Percentiles rank a stretch among this genome's conserved stretches.
Evolutionary conservation across 2,113 vertebrate species (phyloP).

Genomic region (Pelmatolapia mariae): DNA sequence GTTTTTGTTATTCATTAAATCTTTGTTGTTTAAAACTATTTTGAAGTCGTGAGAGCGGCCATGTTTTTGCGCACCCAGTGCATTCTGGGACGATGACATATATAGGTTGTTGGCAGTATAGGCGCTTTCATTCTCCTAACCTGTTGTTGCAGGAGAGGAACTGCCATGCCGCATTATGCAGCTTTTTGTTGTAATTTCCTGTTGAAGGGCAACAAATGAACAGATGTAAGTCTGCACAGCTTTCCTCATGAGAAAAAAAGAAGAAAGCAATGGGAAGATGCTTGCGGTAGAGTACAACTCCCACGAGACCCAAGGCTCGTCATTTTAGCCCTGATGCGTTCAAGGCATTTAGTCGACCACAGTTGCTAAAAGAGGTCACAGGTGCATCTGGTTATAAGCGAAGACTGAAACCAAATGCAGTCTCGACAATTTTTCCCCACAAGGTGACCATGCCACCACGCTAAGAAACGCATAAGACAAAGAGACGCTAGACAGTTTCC

Average conservation of each 20-base stretch:
- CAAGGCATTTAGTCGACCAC: not conserved
- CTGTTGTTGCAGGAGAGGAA: not conserved
- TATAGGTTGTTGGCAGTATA: not conserved
- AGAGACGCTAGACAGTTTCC: not conserved
- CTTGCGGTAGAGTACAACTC: not conserved
- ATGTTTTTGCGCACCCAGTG: not conserved
- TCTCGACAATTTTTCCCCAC: not conserved
- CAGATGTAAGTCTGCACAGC: not conserved
- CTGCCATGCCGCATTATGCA: not conserved
- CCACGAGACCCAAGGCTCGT: not conserved
- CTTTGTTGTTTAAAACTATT: not conserved
- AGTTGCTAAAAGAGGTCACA: not conserved
- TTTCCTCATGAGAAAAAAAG: not conserved
- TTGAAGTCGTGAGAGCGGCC: rapidly evolving
- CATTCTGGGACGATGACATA: not conserved
- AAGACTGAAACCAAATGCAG: not conserved
- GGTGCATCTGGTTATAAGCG: not conserved
- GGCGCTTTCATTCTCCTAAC: not conserved
- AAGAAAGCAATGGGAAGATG: not conserved
- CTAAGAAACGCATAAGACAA: not conserved
- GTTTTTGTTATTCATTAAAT: not conserved
- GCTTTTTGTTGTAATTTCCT: not conserved
- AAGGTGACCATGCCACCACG: not conserved
- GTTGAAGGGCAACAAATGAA: not conserved
- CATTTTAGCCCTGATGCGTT: not conserved